Evolutionary conservation across 30 jellyfish, hydroid and myxozoan species (phyloP), one percentile per base, ranked within the genome.

Genomic region (Chrysaora quinquecirrha): DNA sequence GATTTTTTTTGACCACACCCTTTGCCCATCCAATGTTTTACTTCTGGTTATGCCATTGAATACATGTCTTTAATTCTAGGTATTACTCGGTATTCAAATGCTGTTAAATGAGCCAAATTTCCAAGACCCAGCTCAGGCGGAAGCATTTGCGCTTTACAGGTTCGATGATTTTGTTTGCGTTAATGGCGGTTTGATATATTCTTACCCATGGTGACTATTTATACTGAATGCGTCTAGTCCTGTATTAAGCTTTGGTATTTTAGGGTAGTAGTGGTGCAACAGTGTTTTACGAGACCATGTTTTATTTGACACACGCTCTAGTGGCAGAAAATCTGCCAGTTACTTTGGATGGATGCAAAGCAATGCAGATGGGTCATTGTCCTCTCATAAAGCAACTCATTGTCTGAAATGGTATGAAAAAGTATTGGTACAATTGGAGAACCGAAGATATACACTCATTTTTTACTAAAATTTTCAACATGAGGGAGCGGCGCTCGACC

Each of bases 111-210:
- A 91, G 24, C 96, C 98, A 1, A 91, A 91, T 71, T 91, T 91
- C 48, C 86, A 91, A 24, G 84, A 91, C 34, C 98, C 98, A 9
- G 98, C 98, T 11, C 98, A 91, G 73, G 98, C 86, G 1, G 98
- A 91, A 60, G 98, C 98, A 1, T 91, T 50, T 66, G 98, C 91
- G 25, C 68, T 91, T 48, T 90, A 85, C 85, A 67, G 91, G 98
- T 91, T 54, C n/a, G n/a, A n/a, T n/a, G n/a, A n/a, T n/a, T n/a
- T n/a, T n/a, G n/a, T n/a, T n/a, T n/a, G n/a, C n/a, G n/a, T n/a
- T n/a, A n/a, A n/a, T n/a, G n/a, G n/a, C n/a, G n/a, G n/a, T n/a
- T n/a, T n/a, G n/a, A n/a, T n/a, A n/a, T n/a, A 73, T 87, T 68
- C 30, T 9, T n/a, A 3, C 16, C 3, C 7, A 3, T 3, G 30